Conservation (phyloP, 1,140 invertebrate genomes). For the Ctenoplectra terminalis region DNA sequence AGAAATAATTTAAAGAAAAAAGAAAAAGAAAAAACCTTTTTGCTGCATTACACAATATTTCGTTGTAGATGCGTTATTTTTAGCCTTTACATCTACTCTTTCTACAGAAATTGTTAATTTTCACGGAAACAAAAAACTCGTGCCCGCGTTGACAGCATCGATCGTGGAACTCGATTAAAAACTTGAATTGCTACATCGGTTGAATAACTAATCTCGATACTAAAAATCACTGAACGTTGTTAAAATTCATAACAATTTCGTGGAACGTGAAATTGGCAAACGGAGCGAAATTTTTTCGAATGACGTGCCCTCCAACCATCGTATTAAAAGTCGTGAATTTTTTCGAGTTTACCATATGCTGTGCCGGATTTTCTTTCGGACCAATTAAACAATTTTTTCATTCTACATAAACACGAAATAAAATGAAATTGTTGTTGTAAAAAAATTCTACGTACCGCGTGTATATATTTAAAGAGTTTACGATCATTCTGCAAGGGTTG, state of each 20-base stretch:
- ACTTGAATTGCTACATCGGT: neutral
- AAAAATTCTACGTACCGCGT: neutral
- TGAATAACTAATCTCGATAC: neutral
- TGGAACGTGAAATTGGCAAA: neutral
- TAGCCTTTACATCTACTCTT: too few relatives aligned
- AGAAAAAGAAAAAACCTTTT: neutral
- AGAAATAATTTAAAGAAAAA: too few relatives aligned
- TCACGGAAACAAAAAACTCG: neutral
- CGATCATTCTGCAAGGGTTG: neutral
- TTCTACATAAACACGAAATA: too few relatives aligned
- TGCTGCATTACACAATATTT: too few relatives aligned
- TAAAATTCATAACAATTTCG: slow-evolving; percentile 12
- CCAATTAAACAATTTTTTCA: neutral
- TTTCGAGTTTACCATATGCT: neutral
- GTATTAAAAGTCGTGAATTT: neutral
- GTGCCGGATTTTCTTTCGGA: neutral
- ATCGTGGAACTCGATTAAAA: slow-evolving; percentile 1
- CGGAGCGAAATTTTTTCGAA: neutral
- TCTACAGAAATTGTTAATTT: neutral
- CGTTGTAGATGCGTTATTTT: too few relatives aligned
- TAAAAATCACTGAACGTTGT: slow-evolving; percentile 1
- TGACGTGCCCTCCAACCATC: neutral
- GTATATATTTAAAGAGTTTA: neutral
- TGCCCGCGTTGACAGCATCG: neutral
- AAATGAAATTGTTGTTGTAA: too few relatives aligned